A percentile compares a stretch with the other conserved stretches of the same genome.
These are phyloP conservation scores for Tenthredo livida DNA, from an alignment of 2,888 invertebrate species.

Conservation along the genomic window DNA sequence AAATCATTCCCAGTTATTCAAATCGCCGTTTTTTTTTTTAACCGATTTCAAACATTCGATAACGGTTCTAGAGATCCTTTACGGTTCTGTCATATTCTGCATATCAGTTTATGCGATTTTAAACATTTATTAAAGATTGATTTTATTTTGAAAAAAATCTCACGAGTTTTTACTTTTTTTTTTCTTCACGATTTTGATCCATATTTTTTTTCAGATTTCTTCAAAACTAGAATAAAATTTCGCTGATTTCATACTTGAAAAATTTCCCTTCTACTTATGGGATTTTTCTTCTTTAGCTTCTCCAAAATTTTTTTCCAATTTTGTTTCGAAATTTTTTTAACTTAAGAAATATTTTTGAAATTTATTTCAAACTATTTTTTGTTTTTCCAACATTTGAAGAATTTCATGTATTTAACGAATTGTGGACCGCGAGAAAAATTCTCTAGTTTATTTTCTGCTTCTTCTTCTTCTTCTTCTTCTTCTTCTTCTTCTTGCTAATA, in stretches of 20 bases:
- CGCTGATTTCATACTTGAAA: too few species aligned
- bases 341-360: too few species aligned
- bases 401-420: too few species aligned
- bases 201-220: too few species aligned
- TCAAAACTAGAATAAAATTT: too few species aligned
- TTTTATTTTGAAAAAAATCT: too few species aligned
- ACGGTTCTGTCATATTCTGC: background rate
- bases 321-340: too few species aligned
- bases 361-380: background rate
- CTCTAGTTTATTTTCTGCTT: too few species aligned
- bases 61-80: background rate
- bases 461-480: background rate
- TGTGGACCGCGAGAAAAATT: too few species aligned
- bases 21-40: background rate
- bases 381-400: background rate
- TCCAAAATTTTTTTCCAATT: too few species aligned
- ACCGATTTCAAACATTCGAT: background rate
- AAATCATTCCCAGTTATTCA: background rate
- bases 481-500: background rate
- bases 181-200: background rate
- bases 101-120: background rate
- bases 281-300: too few species aligned
- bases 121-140: background rate
- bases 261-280: too few species aligned
- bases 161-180: background rate